Conservation (phyloP, 2,113 vertebrate species). For the Parus major region DNA sequence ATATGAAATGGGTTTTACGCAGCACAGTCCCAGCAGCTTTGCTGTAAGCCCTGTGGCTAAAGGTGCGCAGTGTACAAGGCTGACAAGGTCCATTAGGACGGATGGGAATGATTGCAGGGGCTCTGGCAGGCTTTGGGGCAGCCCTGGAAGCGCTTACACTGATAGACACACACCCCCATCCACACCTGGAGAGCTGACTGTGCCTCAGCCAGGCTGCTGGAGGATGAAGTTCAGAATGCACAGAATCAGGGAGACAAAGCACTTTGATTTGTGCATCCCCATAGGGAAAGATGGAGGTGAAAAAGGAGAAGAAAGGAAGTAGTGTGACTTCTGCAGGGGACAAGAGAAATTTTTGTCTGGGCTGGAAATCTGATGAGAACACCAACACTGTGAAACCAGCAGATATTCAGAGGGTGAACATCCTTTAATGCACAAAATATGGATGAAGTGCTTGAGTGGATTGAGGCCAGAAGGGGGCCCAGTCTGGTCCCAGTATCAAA, state of each 20-base stretch:
- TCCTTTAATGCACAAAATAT: background rate
- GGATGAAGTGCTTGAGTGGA: background rate
- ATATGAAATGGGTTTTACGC: background rate
- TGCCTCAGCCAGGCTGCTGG: background rate
- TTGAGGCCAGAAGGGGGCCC: background rate
- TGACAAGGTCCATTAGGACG: background rate
- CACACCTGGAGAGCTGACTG: background rate
- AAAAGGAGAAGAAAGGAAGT: background rate
- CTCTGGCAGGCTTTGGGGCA: background rate
- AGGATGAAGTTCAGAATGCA: background rate
- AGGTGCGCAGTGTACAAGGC: background rate
- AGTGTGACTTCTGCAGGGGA: background rate
- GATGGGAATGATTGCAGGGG: background rate
- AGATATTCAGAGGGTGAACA: background rate
- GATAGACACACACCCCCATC: rapidly evolving
- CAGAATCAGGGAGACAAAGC: background rate
- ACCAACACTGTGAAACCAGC: background rate
- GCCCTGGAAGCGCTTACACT: background rate
- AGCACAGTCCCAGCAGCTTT: background rate
- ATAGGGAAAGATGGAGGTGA: background rate
- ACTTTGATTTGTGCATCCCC: background rate
- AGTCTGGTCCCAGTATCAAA: background rate
- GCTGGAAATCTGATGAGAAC: background rate
- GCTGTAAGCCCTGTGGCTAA: background rate
- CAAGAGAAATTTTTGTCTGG: background rate